Conservation (phyloP, 2,113 vertebrate genomes). For the Tauraco erythrolophus region DNA sequence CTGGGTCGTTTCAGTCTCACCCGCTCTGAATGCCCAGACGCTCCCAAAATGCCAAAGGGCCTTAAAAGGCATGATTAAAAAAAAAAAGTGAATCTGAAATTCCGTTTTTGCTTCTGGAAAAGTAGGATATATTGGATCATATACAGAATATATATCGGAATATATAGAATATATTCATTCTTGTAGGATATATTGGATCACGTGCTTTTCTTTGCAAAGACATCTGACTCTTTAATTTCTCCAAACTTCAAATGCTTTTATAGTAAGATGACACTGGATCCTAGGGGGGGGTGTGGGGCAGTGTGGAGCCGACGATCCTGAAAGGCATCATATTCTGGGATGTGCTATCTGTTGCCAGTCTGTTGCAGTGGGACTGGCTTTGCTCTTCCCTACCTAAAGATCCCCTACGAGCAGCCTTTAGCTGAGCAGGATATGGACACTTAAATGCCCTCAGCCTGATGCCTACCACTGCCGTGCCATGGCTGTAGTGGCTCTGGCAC, state of each 20-base stretch:
- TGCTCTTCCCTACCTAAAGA: background rate
- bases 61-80: accelerated
- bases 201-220: background rate
- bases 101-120: background rate
- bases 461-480: accelerated
- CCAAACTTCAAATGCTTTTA: background rate
- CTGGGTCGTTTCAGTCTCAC: background rate
- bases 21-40: background rate
- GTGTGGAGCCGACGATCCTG: background rate
- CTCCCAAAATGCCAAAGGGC: background rate
- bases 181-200: accelerated
- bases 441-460: background rate
- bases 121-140: too few relatives aligned
- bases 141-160: too few relatives aligned
- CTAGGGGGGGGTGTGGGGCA: too few relatives aligned
- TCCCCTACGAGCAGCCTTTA: background rate
- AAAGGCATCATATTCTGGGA: accelerated
- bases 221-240: background rate
- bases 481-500: background rate
- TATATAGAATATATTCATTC: too few relatives aligned
- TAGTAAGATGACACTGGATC: background rate
- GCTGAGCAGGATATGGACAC: accelerated
- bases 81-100: background rate
- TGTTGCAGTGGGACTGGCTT: background rate
- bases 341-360: background rate